Base-by-base conservation (phyloP, 1,140 invertebrate genomes). In the Adoxophyes honmai region DNA sequence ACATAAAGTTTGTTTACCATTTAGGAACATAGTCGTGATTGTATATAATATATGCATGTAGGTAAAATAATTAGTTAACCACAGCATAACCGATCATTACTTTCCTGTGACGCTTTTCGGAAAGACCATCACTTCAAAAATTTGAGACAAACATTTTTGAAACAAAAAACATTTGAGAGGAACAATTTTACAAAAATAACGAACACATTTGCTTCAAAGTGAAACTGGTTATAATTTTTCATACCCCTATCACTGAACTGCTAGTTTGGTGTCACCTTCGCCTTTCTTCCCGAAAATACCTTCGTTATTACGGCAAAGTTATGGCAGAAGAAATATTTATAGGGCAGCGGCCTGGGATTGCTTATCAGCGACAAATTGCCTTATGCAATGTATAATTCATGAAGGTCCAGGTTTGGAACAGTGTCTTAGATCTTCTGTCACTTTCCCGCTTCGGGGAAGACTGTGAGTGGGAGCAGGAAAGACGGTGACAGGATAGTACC, bases 301-400 rank as follows among this genome's bases (percentile, higher is more conserved):
- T 48, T 28, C 42, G 42, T 48, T 44, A 48, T 15, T 34, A 16
- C 16, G 34, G 10, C 13, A 36, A 53, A 36, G 18, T 55, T 55
- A 38, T 33, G 34, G 53, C 42, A 28, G 36, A 37, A 55, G 18
- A 34, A 42, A 56, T 48, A 56, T 56, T 39, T 56, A 39, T 37
- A 44, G 38, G 35, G 35, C 14, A 15, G 37, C 51, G 34, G 34
- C 54, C 58, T 60, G 39, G 58, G 66, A 69, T 75, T 67, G 68
- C 58, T 66, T 74, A 68, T 73, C 63, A 64, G 36, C 52, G 61
- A 68, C 70, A 73, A 68, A 73, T 66, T 66, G 64, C 52, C 42
- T 55, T 34, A 52, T 33, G 51, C 51, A 15, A 35, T 70, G 68
- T 73, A 70, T 70, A 70, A 70, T 73, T 73, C 68, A 73, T 70